Evolutionary conservation across 2,113 vertebrate species (phyloP).

Genomic region (Bombycilla garrulus): DNA sequence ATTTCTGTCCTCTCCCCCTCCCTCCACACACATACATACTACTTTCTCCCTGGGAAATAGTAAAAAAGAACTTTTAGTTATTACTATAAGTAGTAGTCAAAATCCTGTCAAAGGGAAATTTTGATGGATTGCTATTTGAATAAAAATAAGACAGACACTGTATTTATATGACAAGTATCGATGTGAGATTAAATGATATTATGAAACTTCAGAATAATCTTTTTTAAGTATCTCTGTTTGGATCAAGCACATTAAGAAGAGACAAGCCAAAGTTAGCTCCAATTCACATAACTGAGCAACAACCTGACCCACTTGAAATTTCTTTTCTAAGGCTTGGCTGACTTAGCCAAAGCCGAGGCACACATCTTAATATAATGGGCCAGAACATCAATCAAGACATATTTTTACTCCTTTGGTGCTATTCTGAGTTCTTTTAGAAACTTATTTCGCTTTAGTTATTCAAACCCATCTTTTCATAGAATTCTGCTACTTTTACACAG

Average conservation of each 20-base stretch:
- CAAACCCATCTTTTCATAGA: neutral
- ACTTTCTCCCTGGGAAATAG: neutral
- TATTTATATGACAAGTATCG: conserved; percentile 31
- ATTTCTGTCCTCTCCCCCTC: neutral
- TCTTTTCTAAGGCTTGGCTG: conserved; percentile 13
- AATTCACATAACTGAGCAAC: conserved; percentile 35
- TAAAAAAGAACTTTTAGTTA: conserved; percentile 14
- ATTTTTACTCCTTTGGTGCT: conserved; percentile 7
- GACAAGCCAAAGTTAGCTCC: conserved; percentile 36
- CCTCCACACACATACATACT: neutral
- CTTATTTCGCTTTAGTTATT: neutral
- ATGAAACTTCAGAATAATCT: neutral
- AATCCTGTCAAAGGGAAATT: conserved; percentile 42
- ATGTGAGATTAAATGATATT: neutral
- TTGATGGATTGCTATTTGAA: conserved; percentile 48
- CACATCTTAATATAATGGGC: neutral
- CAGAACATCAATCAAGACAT: neutral
- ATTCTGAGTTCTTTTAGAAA: neutral
- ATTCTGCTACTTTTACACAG: neutral
- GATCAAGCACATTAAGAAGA: conserved; percentile 27
- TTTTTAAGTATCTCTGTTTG: conserved; percentile 8
- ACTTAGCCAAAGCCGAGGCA: conserved; percentile 1
- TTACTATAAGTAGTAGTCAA: conserved; percentile 10
- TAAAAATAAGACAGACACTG: conserved; percentile 37
- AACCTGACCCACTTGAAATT: neutral